These are phyloP conservation scores for Archips crataeganus DNA, from an alignment of 2,888 invertebrate genomes.

Conservation along the genomic window DNA sequence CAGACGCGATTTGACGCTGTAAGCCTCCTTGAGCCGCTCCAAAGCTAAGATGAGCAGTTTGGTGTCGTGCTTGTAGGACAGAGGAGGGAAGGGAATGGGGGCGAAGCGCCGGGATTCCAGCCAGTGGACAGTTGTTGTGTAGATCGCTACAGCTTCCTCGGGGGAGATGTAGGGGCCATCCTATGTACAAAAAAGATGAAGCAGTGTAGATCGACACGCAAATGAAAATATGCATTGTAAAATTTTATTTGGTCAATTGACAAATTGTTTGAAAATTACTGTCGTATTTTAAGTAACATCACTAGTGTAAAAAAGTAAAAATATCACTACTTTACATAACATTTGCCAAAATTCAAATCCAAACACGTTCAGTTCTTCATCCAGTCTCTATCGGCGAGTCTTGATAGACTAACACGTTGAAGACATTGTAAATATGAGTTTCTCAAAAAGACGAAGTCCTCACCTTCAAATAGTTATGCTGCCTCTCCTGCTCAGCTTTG, in stretches of 20 bases:
- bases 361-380: no score
- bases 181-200: constrained; percentile 59
- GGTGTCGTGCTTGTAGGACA: constrained; percentile 99
- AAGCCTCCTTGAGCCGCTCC: constrained; percentile 98
- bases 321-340: no score
- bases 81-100: constrained; percentile 99
- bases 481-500: constrained; percentile 99
- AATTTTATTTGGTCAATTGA: no score
- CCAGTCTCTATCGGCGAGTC: no score
- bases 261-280: no score
- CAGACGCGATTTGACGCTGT: constrained; percentile 97
- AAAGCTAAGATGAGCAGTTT: constrained; percentile 98
- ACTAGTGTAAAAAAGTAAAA: no score
- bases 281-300: no score
- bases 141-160: constrained; percentile 99
- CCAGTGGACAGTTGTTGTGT: constrained; percentile 99
- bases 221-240: no score
- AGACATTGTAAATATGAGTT: no score
- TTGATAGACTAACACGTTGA: background rate
- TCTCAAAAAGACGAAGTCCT: background rate
- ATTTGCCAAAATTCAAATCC: background rate
- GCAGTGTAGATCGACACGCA: no score
- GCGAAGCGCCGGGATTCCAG: constrained; percentile 99
- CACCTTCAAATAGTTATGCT: constrained; percentile 99
- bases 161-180: constrained; percentile 99